phyloP scores from a whole-genome alignment of 2,113 vertebrate species.

The Beaufortia kweichowensis region DNA sequence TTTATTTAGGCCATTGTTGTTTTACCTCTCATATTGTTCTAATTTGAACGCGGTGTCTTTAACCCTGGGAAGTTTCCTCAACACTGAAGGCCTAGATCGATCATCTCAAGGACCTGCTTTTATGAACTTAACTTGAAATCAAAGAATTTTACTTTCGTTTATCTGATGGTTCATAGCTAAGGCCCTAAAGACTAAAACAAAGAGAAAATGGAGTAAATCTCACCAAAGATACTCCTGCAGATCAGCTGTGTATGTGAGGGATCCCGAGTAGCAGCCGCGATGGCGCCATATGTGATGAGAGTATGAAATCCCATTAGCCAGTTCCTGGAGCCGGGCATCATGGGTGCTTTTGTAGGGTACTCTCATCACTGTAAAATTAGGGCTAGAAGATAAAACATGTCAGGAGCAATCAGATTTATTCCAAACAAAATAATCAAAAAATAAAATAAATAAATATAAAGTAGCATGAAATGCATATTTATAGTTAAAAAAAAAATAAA shows the following conservation, averaged over 20 bases:
- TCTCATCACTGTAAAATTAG: slow-evolving; percentile 84
- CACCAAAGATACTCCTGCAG: slow-evolving; percentile 84
- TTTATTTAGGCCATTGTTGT: no score
- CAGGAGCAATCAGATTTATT: no score
- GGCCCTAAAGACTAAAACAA: not conserved
- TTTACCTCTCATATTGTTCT: slow-evolving; percentile 85
- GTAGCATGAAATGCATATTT: no score
- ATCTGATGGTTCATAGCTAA: not conserved
- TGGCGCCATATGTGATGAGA: slow-evolving; percentile 88
- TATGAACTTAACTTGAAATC: slow-evolving; percentile 85
- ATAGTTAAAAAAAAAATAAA: no score
- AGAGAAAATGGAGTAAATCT: no score
- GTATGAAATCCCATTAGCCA: slow-evolving; percentile 86
- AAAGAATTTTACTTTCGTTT: slow-evolving; percentile 8
- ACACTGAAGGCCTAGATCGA: slow-evolving; percentile 78
- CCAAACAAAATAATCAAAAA: no score
- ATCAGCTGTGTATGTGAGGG: slow-evolving; percentile 83
- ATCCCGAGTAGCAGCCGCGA: slow-evolving; percentile 80
- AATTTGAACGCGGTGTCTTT: slow-evolving; percentile 83
- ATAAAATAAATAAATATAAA: no score
- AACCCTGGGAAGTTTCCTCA: slow-evolving; percentile 82
- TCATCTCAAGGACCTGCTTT: slow-evolving; percentile 91
- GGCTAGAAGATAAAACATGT: slow-evolving; percentile 68
- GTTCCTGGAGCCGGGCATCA: slow-evolving; percentile 88
- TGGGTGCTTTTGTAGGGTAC: no score